Evolutionary conservation across 2,797 vertebrate genomes (phyloP), one percentile per base, ranked within the genome.

Genomic region (Oryzias dopingdopingensis): DNA sequence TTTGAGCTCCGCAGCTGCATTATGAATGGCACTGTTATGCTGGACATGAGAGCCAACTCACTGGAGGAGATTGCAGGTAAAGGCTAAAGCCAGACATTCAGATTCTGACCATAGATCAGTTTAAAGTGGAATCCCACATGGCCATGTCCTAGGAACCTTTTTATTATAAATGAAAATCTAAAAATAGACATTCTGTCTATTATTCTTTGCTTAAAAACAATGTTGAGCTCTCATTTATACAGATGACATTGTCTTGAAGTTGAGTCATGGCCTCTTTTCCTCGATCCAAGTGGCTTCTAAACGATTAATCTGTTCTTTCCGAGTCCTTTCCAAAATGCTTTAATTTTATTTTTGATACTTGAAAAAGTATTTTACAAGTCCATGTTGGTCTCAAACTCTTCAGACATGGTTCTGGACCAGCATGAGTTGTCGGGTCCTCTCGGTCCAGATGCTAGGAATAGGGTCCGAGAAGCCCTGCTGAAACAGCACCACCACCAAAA

Each of bases 401-500:
- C 83, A 99, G 97, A 99, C 71, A 97, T 99, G 95, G 95, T 99
- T 72, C 91, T 99, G 80, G 97, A 99, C 84, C 96, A 99, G 75
- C 95, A 99, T 16, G 94, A 98, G 68, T 80, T 86, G n/a, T 93
- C 94, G 0, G 96, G 94, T 12, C 80, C 93, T 20, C 84, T 98
- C 23, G 95, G 90, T 15, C 94, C 94, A 47, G 96, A 98, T 16
- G 90, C 97, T 48, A 92, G 97, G 47, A 93, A 90, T 58, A 93
- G 93, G 86, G 95, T 99, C 44, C 95, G 96, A 0, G 95, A 97
- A 58, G 96, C 96, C 1, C 84, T 99, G 32, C 91, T 99, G 56
- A 99, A 97, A 68, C 96, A 96, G 71, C 97, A 98, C 86, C 97
- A 99, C 75, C 97, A 99, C 83, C 97, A 99, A 85, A 99, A 97